Base-by-base conservation (phyloP, 2,113 vertebrate genomes). In the Barbus barbus region DNA sequence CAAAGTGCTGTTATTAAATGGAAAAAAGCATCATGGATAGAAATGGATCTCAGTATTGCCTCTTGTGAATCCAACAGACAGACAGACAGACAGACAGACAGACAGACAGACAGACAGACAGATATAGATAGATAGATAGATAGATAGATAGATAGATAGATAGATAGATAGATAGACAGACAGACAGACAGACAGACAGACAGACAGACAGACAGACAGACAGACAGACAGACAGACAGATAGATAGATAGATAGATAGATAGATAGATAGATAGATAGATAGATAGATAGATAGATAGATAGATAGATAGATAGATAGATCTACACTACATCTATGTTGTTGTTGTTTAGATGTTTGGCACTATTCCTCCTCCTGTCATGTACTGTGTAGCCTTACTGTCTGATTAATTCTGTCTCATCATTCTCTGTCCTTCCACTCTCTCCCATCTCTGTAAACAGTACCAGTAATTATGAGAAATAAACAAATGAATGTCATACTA, bases 381-480 rank as follows among this genome's bases (percentile, higher is more conserved):
- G 63, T 67, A 67, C 16, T 18, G 7, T 9, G 4, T 71, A 71
- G 7, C 67, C 67, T 71, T 22, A 51, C 56, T 53, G 61, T 36
- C 63, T 74, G 56, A 85, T 86, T 83, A 84, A 84, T 84, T 86
- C 83, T 60, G 85, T 73, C 48, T 38, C 41, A 73, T 83, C 86
- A 60, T 84, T 84, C 75, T 81, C 72, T 80, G 48, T 78, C 83
- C 46, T 58, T n/a, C 58, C 69, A 58, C 82, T 71, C 36, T 80
- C 56, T 79, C 76, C 3, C 3, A 67, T 75, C 82, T 80, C 46
- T 82, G 69, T 86, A 88, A 58, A 86, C 86, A 80, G 77, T 80
- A 80, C 51, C 60, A 81, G 71, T 72, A 86, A 88, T 86, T 88
- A 85, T 80, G 83, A 80, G 82, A 86, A 86, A 85, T 85, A 61